Percentiles rank a stretch among this genome's conserved stretches.
Evolutionary conservation across 2,888 invertebrate species (phyloP).

Genomic region (Lochmaea crataegi): DNA sequence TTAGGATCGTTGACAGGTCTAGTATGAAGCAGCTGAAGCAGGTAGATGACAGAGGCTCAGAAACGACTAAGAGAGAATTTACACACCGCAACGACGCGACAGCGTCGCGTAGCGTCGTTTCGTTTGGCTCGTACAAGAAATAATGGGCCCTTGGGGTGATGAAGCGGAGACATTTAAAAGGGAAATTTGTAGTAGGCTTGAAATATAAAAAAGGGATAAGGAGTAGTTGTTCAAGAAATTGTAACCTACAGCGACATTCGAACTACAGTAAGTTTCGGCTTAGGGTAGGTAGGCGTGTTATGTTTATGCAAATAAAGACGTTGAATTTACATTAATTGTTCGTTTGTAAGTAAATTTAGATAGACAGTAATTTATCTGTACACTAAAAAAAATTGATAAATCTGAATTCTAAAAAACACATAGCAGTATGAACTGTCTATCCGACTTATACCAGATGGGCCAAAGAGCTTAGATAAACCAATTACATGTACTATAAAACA

Average conservation of each 20-base stretch:
- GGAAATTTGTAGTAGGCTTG: slow-evolving; percentile 17
- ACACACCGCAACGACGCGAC: slow-evolving; percentile 14
- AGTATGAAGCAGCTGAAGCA: slow-evolving; percentile 7
- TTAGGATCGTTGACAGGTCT: slow-evolving; percentile 2
- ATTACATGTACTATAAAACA: too few relatives aligned
- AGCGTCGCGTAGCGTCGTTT: not conserved
- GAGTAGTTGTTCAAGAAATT: slow-evolving; percentile 12
- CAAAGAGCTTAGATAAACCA: too few relatives aligned
- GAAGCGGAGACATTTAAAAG: slow-evolving; percentile 17
- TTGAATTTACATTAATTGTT: too few relatives aligned
- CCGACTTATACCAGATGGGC: too few relatives aligned
- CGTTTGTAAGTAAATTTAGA: too few relatives aligned
- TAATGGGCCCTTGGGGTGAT: slow-evolving; percentile 19
- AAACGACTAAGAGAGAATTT: slow-evolving; percentile 13
- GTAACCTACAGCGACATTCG: slow-evolving; percentile 1
- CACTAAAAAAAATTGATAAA: too few relatives aligned
- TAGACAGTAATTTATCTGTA: too few relatives aligned
- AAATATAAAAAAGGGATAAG: slow-evolving; percentile 13
- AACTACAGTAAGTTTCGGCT: not conserved
- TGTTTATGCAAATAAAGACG: too few relatives aligned
- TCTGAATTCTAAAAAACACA: too few relatives aligned
- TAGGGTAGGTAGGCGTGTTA: not conserved
- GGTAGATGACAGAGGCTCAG: slow-evolving; percentile 14
- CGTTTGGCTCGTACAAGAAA: slow-evolving; percentile 10
- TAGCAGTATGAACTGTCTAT: too few relatives aligned